phyloP scores from a whole-genome alignment of 2,888 invertebrate genomes.

The Campoplex capitator region DNA sequence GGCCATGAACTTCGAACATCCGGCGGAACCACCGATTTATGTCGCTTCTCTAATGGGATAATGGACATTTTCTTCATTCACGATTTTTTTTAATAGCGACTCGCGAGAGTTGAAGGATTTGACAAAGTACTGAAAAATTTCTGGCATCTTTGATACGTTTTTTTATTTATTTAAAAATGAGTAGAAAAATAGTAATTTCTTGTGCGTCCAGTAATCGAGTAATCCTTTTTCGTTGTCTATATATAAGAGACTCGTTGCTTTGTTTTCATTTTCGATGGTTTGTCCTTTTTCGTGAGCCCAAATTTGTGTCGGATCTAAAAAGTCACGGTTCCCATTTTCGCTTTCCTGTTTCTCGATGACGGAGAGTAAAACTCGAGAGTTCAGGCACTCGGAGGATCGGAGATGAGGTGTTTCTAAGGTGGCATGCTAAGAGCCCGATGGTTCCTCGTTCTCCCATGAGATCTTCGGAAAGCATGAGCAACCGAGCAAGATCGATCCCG shows the following conservation, averaged over 20 bases:
- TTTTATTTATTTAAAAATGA: too few relatives aligned
- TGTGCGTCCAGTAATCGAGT: too few relatives aligned
- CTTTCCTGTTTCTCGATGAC: not conserved
- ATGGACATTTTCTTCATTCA: constrained; percentile 3
- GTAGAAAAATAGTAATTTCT: too few relatives aligned
- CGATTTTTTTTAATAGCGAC: not conserved
- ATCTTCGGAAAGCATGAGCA: constrained; percentile 59
- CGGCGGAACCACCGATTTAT: constrained; percentile 74
- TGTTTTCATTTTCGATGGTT: not conserved
- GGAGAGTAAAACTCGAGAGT: constrained; percentile 20
- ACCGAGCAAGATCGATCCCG: constrained; percentile 82
- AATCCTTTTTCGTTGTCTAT: too few relatives aligned
- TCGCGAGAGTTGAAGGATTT: not conserved
- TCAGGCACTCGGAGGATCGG: constrained; percentile 40
- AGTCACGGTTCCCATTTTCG: not conserved
- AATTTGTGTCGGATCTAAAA: not conserved
- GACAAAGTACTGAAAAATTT: too few relatives aligned
- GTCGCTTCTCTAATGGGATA: constrained; percentile 7
- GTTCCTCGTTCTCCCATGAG: constrained; percentile 53
- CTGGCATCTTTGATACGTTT: too few relatives aligned
- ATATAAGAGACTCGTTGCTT: not conserved
- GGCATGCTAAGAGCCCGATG: constrained; percentile 49
- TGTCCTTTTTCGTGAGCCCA: not conserved
- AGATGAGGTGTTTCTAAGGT: constrained; percentile 57
- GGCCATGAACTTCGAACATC: constrained; percentile 77